phyloP scores from a whole-genome alignment of 2,113 vertebrate species.

The Scytalopus superciliaris region DNA sequence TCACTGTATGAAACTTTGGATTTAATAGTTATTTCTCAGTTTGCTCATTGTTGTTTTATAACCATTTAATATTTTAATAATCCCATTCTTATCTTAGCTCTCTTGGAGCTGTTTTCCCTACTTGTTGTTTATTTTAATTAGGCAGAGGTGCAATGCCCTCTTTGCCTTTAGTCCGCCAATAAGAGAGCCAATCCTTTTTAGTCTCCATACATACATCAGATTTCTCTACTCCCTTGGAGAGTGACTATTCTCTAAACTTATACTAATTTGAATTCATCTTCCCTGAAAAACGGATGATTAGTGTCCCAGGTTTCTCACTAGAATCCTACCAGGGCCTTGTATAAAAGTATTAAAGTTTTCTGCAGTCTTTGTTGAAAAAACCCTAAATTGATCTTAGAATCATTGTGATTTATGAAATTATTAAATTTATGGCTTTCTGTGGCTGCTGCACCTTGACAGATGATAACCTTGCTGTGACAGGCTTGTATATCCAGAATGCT shows the following conservation, averaged over 20 bases:
- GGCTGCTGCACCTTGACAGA: neutral
- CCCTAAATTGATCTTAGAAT: neutral
- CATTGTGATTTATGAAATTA: neutral
- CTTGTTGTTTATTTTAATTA: too few species aligned
- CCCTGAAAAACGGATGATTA: neutral
- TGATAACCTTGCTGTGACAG: neutral
- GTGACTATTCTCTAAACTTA: neutral
- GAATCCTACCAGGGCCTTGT: neutral
- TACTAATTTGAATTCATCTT: neutral
- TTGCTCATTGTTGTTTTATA: too few species aligned
- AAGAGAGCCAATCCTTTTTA: too few species aligned
- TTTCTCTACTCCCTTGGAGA: neutral
- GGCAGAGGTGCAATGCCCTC: too few species aligned
- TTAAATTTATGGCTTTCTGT: neutral
- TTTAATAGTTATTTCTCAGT: too few species aligned
- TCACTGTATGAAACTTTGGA: too few species aligned
- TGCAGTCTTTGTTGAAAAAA: neutral
- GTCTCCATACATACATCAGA: neutral
- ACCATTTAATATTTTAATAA: too few species aligned
- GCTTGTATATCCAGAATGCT: neutral
- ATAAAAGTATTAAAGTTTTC: neutral
- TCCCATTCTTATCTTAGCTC: too few species aligned
- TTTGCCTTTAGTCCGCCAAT: too few species aligned
- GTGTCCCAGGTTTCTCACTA: neutral
- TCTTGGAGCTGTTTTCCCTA: too few species aligned